Conservation (phyloP, 2,113 vertebrate species). For the Otus sunia region DNA sequence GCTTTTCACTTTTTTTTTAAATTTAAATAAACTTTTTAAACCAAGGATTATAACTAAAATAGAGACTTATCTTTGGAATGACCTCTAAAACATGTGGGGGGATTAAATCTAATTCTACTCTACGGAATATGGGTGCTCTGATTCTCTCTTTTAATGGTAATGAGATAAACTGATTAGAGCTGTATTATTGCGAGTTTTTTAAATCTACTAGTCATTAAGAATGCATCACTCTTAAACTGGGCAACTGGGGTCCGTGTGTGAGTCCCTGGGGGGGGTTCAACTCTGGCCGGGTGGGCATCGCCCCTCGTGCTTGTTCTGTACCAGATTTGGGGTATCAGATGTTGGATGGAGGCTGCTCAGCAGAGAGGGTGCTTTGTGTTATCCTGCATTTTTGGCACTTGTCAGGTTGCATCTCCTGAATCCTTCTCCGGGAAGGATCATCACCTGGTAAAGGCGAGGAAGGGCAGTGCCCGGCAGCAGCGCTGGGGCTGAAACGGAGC, state of each 20-base stretch:
- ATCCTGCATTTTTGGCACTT: neutral
- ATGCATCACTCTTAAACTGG: neutral
- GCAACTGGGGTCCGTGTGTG: neutral
- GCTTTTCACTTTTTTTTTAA: neutral
- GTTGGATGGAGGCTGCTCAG: neutral
- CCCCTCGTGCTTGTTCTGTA: neutral
- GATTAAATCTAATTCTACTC: neutral
- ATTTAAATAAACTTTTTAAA: neutral
- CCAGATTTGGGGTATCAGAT: neutral
- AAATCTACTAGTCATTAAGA: neutral
- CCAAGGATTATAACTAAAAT: neutral
- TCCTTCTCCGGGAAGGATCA: neutral
- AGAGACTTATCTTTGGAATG: neutral
- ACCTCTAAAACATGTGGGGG: neutral
- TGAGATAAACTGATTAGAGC: neutral
- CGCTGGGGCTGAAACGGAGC: neutral
- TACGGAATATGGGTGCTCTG: neutral
- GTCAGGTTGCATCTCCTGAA: neutral
- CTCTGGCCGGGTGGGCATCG: neutral
- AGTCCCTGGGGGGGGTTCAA: constrained; percentile 5
- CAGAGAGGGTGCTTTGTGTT: neutral
- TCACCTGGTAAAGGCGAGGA: neutral
- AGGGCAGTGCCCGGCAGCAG: neutral
- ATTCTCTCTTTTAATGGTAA: neutral
- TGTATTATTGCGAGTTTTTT: neutral